phyloP scores from a whole-genome alignment of 2,888 invertebrate species.

The Oasisia sp. region DNA sequence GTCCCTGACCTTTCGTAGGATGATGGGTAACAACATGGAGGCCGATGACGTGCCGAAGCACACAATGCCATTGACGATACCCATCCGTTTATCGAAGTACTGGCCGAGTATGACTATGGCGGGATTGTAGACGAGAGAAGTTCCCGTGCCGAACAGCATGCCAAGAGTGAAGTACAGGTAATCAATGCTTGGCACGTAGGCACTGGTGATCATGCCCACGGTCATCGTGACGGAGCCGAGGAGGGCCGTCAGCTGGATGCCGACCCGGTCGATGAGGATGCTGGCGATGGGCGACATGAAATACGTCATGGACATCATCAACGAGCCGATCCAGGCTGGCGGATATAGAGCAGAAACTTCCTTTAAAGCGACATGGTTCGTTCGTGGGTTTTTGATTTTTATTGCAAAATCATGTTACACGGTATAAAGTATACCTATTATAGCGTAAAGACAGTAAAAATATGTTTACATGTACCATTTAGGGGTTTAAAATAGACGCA shows the following conservation, averaged over 20 bases:
- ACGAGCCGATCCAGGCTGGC: conserved; percentile 88
- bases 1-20: background rate
- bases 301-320: conserved; percentile 89
- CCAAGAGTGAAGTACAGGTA: conserved; percentile 88
- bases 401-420: too few species aligned
- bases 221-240: conserved; percentile 84
- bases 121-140: conserved; percentile 90
- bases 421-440: too few species aligned
- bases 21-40: conserved; percentile 72
- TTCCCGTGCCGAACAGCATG: conserved; percentile 87
- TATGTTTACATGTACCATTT: too few species aligned
- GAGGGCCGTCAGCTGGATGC: conserved; percentile 85
- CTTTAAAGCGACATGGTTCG: too few species aligned
- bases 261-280: conserved; percentile 84
- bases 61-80: conserved; percentile 89
- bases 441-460: too few species aligned
- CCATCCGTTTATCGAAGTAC: conserved; percentile 84
- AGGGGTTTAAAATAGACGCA: too few species aligned
- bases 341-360: conserved; percentile 30
- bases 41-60: conserved; percentile 90
- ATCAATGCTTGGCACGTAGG: conserved; percentile 78
- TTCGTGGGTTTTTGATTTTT: too few species aligned
- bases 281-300: conserved; percentile 88
- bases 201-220: conserved; percentile 81
- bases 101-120: conserved; percentile 91